Base-by-base conservation (phyloP, 2,113 vertebrate genomes). In the Sinocyclocheilus grahami region DNA sequence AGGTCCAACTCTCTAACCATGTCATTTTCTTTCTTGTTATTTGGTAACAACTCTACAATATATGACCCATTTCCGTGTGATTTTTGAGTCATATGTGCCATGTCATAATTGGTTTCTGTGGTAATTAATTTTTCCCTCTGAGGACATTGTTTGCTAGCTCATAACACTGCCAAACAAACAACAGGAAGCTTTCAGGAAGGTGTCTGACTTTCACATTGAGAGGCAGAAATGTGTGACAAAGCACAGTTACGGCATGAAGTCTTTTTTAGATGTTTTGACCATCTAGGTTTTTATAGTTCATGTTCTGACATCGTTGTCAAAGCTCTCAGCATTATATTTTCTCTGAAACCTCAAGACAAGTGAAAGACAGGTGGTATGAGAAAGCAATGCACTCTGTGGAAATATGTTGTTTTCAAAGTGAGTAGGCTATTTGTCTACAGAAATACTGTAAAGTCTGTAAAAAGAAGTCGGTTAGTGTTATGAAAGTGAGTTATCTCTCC, bases 91-190 rank as follows among this genome's bases (percentile, higher is more conserved):
- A 22, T 82, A 13, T 67, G n/a, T 67, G 37, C 16, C 60, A 69
- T 67, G 14, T 71, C 24, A 71, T 69, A 82, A 82, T 33, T 33
- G 18, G 46, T 82, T 53, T 33, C n/a, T 51, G 42, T 20, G 13
- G 16, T 20, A 18, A 82, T 82, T 82, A 63, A 82, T 82, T 71
- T 82, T 67, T 55, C 39, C 46, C 27, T 72, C 11, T n/a, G 65
- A 69, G 48, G 48, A 33, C 18, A n/a, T 51, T 69, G 62, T 69
- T 33, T 51, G 14, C 46, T 33, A 33, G n/a, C 42, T 69, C 80
- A 33, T 82, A 51, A 37, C 37, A 37, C 37, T 37, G 37, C 37
- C 37, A 37, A 37, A 37, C 3, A 37, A 81, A 65, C 78, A 53
- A 69, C n/a, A 51, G 30, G 16, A 60, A 37, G 24, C 27, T 60